Evolutionary conservation across 2,888 invertebrate species (phyloP).

Genomic region (Galeruca laticollis): DNA sequence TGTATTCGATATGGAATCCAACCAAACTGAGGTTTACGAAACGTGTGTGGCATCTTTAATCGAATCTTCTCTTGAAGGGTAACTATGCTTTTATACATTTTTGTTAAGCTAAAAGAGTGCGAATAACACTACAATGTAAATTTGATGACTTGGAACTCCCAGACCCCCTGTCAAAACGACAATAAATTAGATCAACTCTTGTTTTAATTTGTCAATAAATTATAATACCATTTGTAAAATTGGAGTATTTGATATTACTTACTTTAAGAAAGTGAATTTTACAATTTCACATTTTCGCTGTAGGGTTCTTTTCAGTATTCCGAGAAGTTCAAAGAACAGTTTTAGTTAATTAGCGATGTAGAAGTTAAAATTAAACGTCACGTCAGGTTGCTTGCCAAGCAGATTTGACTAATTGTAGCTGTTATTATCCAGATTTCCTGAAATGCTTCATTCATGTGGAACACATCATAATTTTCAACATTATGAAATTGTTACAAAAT

Average conservation of each 20-base stretch:
- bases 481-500: slow-evolving; percentile 21
- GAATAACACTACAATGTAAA: too few relatives aligned
- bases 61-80: slow-evolving; percentile 93
- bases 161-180: too few relatives aligned
- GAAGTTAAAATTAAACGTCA: slow-evolving; percentile 28
- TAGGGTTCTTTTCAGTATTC: not conserved
- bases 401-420: slow-evolving; percentile 32
- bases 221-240: too few relatives aligned
- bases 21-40: slow-evolving; percentile 84
- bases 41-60: slow-evolving; percentile 88
- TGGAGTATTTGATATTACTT: not conserved
- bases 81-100: slow-evolving; percentile 37
- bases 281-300: not conserved
- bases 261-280: not conserved
- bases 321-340: slow-evolving; percentile 30
- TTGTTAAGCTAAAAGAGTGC: slow-evolving; percentile 5
- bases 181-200: too few relatives aligned
- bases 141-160: too few relatives aligned
- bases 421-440: slow-evolving; percentile 33
- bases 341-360: slow-evolving; percentile 22
- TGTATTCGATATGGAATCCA: slow-evolving; percentile 86
- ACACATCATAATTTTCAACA: slow-evolving; percentile 15
- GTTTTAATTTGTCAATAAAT: too few relatives aligned
- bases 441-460: slow-evolving; percentile 24
- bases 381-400: slow-evolving; percentile 30